Percentiles rank a stretch among this genome's conserved stretches.
Conservation (phyloP, 2,797 vertebrate species). For the Muscicapa comitata region DNA sequence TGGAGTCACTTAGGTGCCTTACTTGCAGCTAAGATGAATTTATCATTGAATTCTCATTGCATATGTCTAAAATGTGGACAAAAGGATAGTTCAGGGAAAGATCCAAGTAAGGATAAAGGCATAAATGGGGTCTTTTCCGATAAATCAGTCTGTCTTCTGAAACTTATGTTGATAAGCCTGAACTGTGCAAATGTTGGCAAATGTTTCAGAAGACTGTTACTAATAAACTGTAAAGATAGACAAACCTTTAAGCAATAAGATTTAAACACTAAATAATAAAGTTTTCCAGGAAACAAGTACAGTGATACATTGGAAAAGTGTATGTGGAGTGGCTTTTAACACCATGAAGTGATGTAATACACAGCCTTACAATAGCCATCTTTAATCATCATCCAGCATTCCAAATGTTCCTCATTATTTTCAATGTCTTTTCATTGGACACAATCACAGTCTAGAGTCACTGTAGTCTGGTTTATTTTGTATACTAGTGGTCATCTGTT, state of each 20-base stretch:
- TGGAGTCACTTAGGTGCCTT: constrained; percentile 30
- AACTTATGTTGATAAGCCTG: background rate
- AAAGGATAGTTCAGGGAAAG: background rate
- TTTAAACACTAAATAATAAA: background rate
- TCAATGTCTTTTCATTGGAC: background rate
- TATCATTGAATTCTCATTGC: background rate
- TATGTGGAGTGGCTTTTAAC: background rate
- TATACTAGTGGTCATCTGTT: background rate
- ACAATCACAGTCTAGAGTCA: background rate
- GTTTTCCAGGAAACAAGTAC: background rate
- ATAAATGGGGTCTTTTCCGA: background rate
- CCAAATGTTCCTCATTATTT: background rate
- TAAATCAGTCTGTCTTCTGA: background rate
- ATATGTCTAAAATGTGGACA: background rate
- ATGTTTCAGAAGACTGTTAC: background rate
- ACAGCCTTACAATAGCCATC: background rate
- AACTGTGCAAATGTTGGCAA: background rate
- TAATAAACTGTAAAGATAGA: background rate
- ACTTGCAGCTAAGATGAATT: background rate
- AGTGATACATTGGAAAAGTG: background rate
- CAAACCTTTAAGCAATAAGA: background rate
- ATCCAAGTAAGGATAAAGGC: background rate
- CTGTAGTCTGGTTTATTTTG: background rate
- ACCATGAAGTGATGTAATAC: background rate
- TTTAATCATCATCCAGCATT: background rate